Evolutionary conservation across 2,113 vertebrate genomes (phyloP), one percentile per base, ranked within the genome.

Genomic region (Tor tambroides): DNA sequence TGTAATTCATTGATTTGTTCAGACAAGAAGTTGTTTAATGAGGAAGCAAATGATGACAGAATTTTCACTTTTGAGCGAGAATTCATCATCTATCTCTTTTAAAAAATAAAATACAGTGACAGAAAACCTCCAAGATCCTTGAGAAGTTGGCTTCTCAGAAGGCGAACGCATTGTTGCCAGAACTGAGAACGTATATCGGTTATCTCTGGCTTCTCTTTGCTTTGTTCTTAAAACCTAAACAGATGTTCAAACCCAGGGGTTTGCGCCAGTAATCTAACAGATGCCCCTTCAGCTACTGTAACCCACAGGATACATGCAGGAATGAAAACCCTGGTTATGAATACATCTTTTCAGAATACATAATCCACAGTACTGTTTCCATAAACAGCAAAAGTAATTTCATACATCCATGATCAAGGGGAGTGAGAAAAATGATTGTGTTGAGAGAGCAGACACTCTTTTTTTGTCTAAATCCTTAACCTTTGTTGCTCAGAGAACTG

Each of bases 141-240:
- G 49, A 54, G 26, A 51, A 28, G 6, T 26, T 77, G 74, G 38
- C 26, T 49, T 17, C 43, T 85, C 75, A 46, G 46, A 9, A 80
- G 76, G 19, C 46, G 84, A 11, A 81, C 88, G 87, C 90, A 89
- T 91, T 91, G 89, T 87, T 63, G 80, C 79, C 80, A 83, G 84
- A 79, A 63, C 74, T 21, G 41, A 35, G 38, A 88, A 85, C 83
- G 80, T 80, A 83, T 83, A 91, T 92, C 87, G 88, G 84, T 93
- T 91, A 92, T 89, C 90, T 77, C 85, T 80, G 63, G 91, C 38
- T 69, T 87, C 69, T 89, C 88, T 69, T 80, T 85, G 87, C 80
- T 91, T 90, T 92, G 90, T 91, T 91, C 91, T 85, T 83, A 82
- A 88, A 85, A 89, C 80, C 87, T 89, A 91, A 92, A 93, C 92